phyloP scores from a whole-genome alignment of 1,140 invertebrate genomes.

The Ceratoteleas bidentatus region DNA sequence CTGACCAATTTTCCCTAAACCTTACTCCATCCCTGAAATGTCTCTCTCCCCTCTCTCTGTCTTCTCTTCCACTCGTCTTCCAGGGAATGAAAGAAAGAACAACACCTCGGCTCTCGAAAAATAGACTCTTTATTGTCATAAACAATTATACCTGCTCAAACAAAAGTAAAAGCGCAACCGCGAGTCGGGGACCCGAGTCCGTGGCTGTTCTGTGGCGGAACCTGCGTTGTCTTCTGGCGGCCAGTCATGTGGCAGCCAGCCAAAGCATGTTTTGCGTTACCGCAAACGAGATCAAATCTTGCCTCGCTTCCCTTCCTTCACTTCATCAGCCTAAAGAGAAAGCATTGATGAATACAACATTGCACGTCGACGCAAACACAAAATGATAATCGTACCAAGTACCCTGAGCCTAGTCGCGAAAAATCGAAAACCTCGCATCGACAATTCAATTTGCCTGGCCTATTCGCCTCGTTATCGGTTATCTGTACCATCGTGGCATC shows the following conservation, averaged over 20 bases:
- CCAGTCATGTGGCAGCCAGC: constrained; percentile 54
- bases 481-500: constrained; percentile 20
- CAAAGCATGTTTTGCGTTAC: not conserved
- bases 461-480: constrained; percentile 27
- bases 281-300: constrained; percentile 23
- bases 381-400: constrained; percentile 26
- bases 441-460: constrained; percentile 59
- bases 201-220: too few species aligned
- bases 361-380: constrained; percentile 10
- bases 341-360: constrained; percentile 48
- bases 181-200: too few species aligned
- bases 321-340: constrained; percentile 58
- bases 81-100: not conserved
- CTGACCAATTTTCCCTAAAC: too few species aligned
- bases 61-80: too few species aligned
- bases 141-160: too few species aligned
- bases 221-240: constrained; percentile 5
- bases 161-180: too few species aligned
- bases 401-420: constrained; percentile 34
- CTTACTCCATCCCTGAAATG: too few species aligned
- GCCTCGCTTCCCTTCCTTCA: constrained; percentile 20
- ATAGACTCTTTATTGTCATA: too few species aligned
- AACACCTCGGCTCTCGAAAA: too few species aligned
- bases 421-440: constrained; percentile 11
- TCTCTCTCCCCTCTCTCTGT: too few species aligned